Evolutionary conservation across 1,140 invertebrate species (phyloP).

Genomic region (Drosophila nikananu): DNA sequence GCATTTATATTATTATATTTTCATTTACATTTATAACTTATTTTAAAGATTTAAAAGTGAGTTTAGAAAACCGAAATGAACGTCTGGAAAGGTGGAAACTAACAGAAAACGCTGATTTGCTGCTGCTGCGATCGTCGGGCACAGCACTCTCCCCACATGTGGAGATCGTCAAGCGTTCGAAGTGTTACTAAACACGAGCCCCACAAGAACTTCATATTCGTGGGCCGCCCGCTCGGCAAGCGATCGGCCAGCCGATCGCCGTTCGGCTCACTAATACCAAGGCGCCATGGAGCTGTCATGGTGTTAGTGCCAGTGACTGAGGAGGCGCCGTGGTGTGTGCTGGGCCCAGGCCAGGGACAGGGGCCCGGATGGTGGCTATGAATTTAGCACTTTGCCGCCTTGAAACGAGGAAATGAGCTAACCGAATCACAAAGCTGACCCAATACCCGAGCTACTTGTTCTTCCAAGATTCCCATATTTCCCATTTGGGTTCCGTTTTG

Average conservation of each 20-base stretch:
- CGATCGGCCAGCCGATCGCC: constrained; percentile 17
- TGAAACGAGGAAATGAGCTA: constrained; percentile 82
- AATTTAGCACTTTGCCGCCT: constrained; percentile 81
- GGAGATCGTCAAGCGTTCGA: constrained; percentile 85
- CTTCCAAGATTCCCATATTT: constrained; percentile 38
- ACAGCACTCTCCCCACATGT: constrained; percentile 85
- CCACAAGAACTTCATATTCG: constrained; percentile 73
- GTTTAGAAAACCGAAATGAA: constrained; percentile 10
- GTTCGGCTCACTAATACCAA: constrained; percentile 49
- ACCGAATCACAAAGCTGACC: constrained; percentile 41
- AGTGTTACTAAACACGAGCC: constrained; percentile 83
- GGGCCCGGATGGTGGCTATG: constrained; percentile 36
- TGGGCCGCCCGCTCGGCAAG: constrained; percentile 29
- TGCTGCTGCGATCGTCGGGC: constrained; percentile 81
- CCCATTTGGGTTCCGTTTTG: constrained; percentile 32
- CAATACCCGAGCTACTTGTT: constrained; percentile 43
- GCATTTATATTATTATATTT: constrained; percentile 14
- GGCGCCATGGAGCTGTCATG: not conserved
- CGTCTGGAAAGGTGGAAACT: constrained; percentile 36
- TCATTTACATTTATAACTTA: not conserved
- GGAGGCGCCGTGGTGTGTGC: not conserved
- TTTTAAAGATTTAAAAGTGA: not conserved
- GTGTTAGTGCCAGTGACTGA: constrained; percentile 12
- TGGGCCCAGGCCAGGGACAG: constrained; percentile 21
- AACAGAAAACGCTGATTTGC: constrained; percentile 72